Evolutionary conservation across 2,113 vertebrate species (phyloP).

Genomic region (Melanerpes aurifrons): DNA sequence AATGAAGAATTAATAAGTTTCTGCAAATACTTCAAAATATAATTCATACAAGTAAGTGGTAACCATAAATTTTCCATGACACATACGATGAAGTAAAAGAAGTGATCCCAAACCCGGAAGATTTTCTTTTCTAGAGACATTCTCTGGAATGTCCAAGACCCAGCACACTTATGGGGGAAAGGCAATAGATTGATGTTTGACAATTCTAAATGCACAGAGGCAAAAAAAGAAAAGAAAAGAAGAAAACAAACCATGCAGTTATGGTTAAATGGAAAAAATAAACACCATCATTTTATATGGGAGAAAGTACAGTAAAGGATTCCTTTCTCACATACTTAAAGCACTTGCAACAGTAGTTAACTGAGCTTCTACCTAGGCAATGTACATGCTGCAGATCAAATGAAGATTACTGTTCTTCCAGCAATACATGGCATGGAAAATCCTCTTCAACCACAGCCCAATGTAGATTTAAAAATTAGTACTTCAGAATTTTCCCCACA

Average conservation of each 20-base stretch:
- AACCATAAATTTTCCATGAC: neutral
- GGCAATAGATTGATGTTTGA: neutral
- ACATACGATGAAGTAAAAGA: neutral
- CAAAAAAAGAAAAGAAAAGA: neutral
- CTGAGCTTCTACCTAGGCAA: neutral
- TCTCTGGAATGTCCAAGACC: neutral
- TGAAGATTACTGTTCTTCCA: neutral
- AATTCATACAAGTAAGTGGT: neutral
- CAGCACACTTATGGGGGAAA: constrained; percentile 50
- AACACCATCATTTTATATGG: neutral
- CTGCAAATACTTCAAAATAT: neutral
- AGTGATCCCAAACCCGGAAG: neutral
- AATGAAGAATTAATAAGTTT: neutral
- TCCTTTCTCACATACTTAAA: constrained; percentile 41
- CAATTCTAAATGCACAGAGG: neutral
- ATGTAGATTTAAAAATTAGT: neutral
- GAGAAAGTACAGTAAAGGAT: neutral
- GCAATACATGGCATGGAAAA: constrained; percentile 15
- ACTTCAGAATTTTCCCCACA: neutral
- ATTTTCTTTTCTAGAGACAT: neutral
- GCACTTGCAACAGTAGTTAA: neutral
- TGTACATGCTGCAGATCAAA: neutral
- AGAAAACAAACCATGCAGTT: constrained; percentile 35
- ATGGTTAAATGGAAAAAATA: neutral
- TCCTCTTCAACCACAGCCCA: neutral